These are phyloP conservation scores for Brachyalestes nurse DNA, from an alignment of 2,797 vertebrate species.

Conservation along the genomic window DNA sequence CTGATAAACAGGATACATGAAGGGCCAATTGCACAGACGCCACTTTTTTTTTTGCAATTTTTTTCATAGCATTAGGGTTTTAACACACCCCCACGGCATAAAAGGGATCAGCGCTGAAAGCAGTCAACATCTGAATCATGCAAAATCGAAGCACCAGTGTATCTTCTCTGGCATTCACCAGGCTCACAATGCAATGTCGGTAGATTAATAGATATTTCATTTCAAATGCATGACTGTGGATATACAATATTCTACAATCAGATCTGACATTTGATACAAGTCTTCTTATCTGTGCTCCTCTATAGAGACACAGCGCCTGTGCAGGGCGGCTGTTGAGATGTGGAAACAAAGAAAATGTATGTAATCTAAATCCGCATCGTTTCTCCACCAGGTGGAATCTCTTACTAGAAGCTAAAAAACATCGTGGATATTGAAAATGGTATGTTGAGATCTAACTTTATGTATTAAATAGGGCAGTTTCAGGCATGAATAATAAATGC, in stretches of 20 bases:
- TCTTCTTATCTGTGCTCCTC: slow-evolving; percentile 1
- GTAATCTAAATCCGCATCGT: slow-evolving; percentile 32
- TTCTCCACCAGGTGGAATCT: slow-evolving; percentile 11
- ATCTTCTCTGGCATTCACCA: background rate
- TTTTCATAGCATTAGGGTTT: background rate
- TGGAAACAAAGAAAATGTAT: slow-evolving; percentile 30
- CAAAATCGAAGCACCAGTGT: background rate
- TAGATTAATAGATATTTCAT: slow-evolving; percentile 28
- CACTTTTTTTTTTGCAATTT: background rate
- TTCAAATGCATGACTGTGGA: slow-evolving; percentile 6
- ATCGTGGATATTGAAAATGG: slow-evolving; percentile 23
- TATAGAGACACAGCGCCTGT: background rate
- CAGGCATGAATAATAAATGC: slow-evolving; percentile 26
- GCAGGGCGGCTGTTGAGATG: background rate
- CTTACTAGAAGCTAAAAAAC: slow-evolving; percentile 27
- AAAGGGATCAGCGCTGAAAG: background rate
- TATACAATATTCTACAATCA: background rate
- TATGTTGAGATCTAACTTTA: slow-evolving; percentile 21
- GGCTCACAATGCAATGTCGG: slow-evolving; percentile 3
- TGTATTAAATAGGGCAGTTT: slow-evolving; percentile 36
- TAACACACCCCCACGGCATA: background rate
- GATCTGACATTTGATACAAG: background rate
- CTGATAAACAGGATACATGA: slow-evolving; percentile 1
- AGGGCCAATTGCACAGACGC: background rate
- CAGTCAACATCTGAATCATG: slow-evolving; percentile 3